Evolutionary conservation across 2,797 vertebrate genomes (phyloP).

Genomic region (Eutrigla gurnardus): DNA sequence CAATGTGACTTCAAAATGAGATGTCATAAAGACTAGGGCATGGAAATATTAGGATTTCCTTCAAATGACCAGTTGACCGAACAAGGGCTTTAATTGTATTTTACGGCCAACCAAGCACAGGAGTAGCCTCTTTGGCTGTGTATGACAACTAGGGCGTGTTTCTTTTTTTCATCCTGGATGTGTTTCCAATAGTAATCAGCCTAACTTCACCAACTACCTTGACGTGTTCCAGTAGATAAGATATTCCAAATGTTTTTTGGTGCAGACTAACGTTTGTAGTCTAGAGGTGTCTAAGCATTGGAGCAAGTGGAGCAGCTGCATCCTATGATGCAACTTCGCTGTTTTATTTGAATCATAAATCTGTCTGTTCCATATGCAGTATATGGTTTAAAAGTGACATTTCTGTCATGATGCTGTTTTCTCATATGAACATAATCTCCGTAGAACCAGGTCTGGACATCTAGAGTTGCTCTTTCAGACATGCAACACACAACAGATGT

Average conservation of each 20-base stretch:
- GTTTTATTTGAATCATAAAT: background rate
- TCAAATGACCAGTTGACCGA: conserved; percentile 35
- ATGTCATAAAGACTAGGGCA: conserved; percentile 5
- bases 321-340: too few species aligned
- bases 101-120: background rate
- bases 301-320: background rate
- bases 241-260: background rate
- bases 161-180: background rate
- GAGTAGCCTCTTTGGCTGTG: background rate
- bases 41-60: conserved; percentile 38
- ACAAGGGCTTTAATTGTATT: conserved; percentile 7
- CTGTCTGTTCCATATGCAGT: background rate
- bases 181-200: too few species aligned
- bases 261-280: background rate
- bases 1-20: conserved; percentile 39
- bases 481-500: too few species aligned
- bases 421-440: background rate
- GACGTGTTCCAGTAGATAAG: background rate
- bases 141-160: background rate
- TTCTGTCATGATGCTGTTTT: background rate
- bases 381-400: background rate
- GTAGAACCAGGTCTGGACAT: too few species aligned
- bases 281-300: background rate
- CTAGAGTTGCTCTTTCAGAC: too few species aligned
- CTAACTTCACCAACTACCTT: too few species aligned